Conservation (phyloP, 2,113 vertebrate species). For the Platysternon megacephalum region DNA sequence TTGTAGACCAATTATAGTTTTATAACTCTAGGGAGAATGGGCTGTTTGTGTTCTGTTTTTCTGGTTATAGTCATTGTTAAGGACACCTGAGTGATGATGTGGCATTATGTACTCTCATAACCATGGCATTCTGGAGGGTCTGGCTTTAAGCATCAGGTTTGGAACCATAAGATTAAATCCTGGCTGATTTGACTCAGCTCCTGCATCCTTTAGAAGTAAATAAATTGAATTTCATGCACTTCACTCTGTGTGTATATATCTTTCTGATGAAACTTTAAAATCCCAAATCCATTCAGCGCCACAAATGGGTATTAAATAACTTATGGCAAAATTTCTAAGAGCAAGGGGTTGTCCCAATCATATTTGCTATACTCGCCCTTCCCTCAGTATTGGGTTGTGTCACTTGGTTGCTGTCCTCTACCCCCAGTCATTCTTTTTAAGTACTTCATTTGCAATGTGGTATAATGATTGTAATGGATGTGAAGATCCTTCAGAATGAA, state of each 20-base stretch:
- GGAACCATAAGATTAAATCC: neutral
- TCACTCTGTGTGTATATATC: accelerated
- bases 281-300: neutral
- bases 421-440: neutral
- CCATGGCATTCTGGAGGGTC: neutral
- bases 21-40: neutral
- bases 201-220: neutral
- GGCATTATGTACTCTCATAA: neutral
- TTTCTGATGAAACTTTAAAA: neutral
- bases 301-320: neutral
- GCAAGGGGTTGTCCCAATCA: neutral
- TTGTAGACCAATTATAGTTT: neutral
- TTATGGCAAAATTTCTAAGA: neutral
- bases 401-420: too few species aligned
- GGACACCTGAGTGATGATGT: neutral
- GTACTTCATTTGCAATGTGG: neutral
- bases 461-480: neutral
- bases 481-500: neutral
- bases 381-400: neutral
- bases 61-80: neutral
- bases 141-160: neutral
- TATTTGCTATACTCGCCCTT: neutral
- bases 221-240: neutral
- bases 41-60: neutral
- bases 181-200: neutral